Conservation (phyloP, 2,888 invertebrate species). For the Lepas anatifera region DNA sequence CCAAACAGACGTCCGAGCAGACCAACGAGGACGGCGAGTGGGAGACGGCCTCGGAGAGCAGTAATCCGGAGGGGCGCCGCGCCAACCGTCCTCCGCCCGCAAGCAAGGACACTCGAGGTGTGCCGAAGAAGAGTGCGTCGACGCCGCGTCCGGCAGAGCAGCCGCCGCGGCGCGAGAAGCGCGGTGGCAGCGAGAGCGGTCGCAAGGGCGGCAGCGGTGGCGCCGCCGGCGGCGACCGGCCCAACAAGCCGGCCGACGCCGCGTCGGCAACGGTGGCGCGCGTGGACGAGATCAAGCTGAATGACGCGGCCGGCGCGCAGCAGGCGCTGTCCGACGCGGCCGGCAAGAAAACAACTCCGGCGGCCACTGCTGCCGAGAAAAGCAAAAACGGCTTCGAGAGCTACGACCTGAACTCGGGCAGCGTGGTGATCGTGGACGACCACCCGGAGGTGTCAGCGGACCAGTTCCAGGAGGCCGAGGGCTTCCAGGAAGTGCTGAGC, state of each 20-base stretch:
- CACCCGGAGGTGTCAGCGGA: constrained; percentile 38
- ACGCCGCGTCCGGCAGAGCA: neutral
- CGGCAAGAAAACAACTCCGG: constrained; percentile 26
- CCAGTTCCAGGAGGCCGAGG: constrained; percentile 40
- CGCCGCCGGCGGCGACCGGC: constrained; percentile 17
- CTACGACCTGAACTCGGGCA: constrained; percentile 13
- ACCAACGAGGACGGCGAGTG: constrained; percentile 39
- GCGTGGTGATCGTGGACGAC: constrained; percentile 42
- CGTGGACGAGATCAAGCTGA: constrained; percentile 43
- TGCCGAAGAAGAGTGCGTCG: neutral
- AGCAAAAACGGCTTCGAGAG: constrained; percentile 13
- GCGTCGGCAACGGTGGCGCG: constrained; percentile 35
- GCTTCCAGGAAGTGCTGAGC: constrained; percentile 73
- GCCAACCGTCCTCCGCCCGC: neutral
- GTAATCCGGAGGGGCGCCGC: constrained; percentile 38
- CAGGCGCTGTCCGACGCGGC: constrained; percentile 34
- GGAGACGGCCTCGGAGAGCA: constrained; percentile 70
- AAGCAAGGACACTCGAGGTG: constrained; percentile 19
- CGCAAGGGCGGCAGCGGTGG: constrained; percentile 22
- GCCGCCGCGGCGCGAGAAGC: constrained; percentile 21
- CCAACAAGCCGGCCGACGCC: constrained; percentile 11
- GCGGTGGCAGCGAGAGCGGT: constrained; percentile 26
- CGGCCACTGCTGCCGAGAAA: constrained; percentile 11
- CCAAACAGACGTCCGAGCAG: constrained; percentile 13
- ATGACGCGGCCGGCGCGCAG: constrained; percentile 42